Base-by-base conservation (phyloP, 35 echinoderm and acorn worm genomes). In the Amphiura filiformis region DNA sequence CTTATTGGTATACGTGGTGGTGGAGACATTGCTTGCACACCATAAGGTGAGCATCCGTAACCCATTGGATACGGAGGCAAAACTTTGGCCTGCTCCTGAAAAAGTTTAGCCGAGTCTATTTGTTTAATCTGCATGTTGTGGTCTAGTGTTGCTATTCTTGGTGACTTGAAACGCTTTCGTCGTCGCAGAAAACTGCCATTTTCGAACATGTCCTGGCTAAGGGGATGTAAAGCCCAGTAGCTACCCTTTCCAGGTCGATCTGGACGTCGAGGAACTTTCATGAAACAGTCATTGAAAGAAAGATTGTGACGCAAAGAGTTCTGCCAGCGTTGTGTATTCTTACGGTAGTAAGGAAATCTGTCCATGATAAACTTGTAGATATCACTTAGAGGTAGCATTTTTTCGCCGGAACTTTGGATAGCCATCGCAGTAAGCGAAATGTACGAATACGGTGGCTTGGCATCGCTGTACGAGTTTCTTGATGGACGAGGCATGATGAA, bases 311-410 rank as follows among this genome's bases (percentile, higher is more conserved):
- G 86, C 12, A 99, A 88, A 77, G 96, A 99, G 77, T 99, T 99
- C 76, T 99, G 96, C 96, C 96, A 99, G 26, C 96, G 78, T 76
- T 99, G 96, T 0, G 96, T 99, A 78, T 99, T 99, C 41, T 99
- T 99, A 12, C 96, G 90, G 81, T 99, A 99, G 37, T 95, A 99
- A 5, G 96, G 96, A 84, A 99, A 99, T 35, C 96, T 82, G 81
- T 99, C 96, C 96, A 99, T 99, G 84, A 99, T 99, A 64, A 99
- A 99, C 76, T 99, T 99, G 80, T 99, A 99, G 86, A 99, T 99
- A 65, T 99, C 96, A 75, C 96, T 99, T 47, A 99, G 64, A 13
- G 96, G 96, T 30, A 99, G 65, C 96, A 99, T 99, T 85, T 99
- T 99, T 34, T 99, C 96, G 18, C 39, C 78, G 1, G 96, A 99